phyloP scores from a whole-genome alignment of 2,888 invertebrate species.

The Dichetophora obliterata region DNA sequence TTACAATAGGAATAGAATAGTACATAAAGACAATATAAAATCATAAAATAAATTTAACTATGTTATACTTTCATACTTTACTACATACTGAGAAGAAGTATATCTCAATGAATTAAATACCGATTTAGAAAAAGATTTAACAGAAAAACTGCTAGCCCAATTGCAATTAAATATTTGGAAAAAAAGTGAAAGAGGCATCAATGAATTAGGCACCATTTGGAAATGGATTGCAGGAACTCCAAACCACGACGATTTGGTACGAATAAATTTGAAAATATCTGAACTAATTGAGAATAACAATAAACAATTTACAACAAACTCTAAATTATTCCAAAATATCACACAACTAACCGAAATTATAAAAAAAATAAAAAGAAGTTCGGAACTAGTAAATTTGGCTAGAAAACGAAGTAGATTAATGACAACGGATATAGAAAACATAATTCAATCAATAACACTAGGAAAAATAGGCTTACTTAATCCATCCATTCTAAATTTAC shows the following conservation, averaged over 20 bases:
- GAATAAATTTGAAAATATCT: neutral
- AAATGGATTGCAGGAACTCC: neutral
- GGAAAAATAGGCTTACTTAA: slow-evolving; percentile 15
- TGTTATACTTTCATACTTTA: no score
- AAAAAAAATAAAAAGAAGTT: neutral
- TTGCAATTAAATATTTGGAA: neutral
- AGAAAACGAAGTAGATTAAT: slow-evolving; percentile 6
- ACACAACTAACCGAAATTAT: neutral
- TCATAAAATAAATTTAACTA: no score
- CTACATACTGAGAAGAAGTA: no score
- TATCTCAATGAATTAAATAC: no score
- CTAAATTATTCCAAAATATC: slow-evolving; percentile 12
- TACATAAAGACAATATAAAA: no score
- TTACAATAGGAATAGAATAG: no score
- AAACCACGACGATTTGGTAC: slow-evolving; percentile 23
- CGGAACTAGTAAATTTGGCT: neutral
- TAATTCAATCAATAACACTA: neutral
- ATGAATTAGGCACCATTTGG: slow-evolving; percentile 24
- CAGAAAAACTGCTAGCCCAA: no score
- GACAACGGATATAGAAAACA: slow-evolving; percentile 11
- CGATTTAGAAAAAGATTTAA: no score
- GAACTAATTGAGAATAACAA: slow-evolving; percentile 17
- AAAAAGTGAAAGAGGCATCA: slow-evolving; percentile 2
- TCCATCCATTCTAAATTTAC: slow-evolving; percentile 22
- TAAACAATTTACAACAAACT: slow-evolving; percentile 23